Conservation (phyloP, 1,140 invertebrate genomes). For the Holotrichia oblita region DNA sequence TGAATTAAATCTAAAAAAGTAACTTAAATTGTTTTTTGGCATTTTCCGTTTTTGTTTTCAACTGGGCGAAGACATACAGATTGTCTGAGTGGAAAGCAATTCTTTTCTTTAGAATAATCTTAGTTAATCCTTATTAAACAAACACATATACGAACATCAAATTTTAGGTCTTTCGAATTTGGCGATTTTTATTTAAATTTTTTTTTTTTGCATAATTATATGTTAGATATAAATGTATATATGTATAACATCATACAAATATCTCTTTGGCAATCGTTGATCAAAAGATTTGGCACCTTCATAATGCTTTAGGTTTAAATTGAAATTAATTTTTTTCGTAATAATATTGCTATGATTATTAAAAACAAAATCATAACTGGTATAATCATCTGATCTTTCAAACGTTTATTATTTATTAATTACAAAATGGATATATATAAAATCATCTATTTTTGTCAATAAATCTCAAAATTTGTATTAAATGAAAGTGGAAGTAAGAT, state of each 20-base stretch:
- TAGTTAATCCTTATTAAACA: not conserved
- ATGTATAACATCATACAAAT: too few species aligned
- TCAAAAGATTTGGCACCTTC: not conserved
- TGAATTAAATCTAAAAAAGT: too few species aligned
- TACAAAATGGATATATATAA: too few species aligned
- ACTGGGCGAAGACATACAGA: slow-evolving; percentile 11
- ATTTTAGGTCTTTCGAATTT: not conserved
- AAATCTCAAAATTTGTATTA: too few species aligned
- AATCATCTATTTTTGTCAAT: too few species aligned
- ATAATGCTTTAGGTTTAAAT: not conserved
- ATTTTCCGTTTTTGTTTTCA: not conserved
- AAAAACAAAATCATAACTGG: not conserved
- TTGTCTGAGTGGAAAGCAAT: not conserved
- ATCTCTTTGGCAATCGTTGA: slow-evolving; percentile 30
- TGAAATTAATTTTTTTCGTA: too few species aligned
- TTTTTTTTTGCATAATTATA: not conserved
- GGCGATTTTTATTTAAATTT: not conserved
- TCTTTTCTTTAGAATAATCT: not conserved
- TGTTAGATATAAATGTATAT: too few species aligned
- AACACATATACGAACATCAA: not conserved
- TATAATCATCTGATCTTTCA: not conserved
- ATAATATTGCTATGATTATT: not conserved
- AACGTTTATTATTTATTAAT: too few species aligned
- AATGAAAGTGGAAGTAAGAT: too few species aligned
- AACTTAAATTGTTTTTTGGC: too few species aligned